These are phyloP conservation scores for Stenichneumon culpator DNA, from an alignment of 2,888 invertebrate species.

Conservation along the genomic window DNA sequence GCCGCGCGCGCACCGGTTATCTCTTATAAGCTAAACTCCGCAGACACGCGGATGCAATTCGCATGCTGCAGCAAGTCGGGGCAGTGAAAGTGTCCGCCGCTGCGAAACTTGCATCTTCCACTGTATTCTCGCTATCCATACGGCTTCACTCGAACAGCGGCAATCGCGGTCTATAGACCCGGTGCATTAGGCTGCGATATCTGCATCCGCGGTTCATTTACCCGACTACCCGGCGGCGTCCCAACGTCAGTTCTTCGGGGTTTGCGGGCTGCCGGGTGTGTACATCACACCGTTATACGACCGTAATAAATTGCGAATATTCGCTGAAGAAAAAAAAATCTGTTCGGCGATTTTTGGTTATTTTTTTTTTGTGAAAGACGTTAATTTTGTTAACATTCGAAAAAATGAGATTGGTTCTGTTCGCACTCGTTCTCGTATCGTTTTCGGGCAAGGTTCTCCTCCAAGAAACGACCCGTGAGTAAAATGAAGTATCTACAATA, in stretches of 20 bases:
- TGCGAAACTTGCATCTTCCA: constrained; percentile 67
- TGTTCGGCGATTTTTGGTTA: not conserved
- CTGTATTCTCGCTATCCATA: constrained; percentile 14
- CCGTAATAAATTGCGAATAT: not conserved
- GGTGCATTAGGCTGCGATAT: constrained; percentile 62
- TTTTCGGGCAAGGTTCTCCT: constrained; percentile 33
- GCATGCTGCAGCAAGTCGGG: constrained; percentile 42
- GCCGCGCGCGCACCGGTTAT: constrained; percentile 23
- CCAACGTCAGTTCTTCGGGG: constrained; percentile 34
- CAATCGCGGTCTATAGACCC: constrained; percentile 34
- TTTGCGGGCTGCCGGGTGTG: constrained; percentile 11
- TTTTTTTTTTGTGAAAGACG: not conserved
- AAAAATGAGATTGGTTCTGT: constrained; percentile 42
- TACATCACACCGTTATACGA: not conserved
- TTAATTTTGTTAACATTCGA: not conserved
- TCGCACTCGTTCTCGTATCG: constrained; percentile 30
- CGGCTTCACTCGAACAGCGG: not conserved
- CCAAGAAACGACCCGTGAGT: constrained; percentile 69
- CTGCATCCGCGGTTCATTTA: constrained; percentile 60
- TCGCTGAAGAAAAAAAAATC: not conserved
- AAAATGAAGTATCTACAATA: not conserved
- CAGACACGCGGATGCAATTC: constrained; percentile 60
- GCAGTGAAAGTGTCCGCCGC: constrained; percentile 70
- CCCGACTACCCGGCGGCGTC: constrained; percentile 45
- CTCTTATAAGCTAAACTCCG: constrained; percentile 20